Conservation (phyloP, 2,797 vertebrate genomes). For the Cuniculus paca region DNA sequence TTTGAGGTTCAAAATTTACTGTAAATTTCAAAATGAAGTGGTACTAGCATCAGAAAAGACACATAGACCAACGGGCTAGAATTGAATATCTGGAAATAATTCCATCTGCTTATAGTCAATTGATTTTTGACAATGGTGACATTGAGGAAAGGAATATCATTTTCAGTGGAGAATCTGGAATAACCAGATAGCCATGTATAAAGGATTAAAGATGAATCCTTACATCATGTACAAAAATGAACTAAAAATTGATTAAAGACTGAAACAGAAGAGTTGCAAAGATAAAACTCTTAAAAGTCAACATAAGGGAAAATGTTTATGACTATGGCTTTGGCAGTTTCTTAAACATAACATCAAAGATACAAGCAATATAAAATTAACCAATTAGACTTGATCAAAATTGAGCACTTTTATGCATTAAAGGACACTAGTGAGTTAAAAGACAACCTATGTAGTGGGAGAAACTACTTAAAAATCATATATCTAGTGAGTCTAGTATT, state of each 20-base stretch:
- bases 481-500: not conserved
- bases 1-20: not conserved
- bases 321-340: not conserved
- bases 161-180: not conserved
- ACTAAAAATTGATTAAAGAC: not conserved
- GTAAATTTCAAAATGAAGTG: not conserved
- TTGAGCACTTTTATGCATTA: not conserved
- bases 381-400: not conserved
- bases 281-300: not conserved
- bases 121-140: not conserved
- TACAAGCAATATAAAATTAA: not conserved
- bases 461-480: not conserved
- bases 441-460: not conserved
- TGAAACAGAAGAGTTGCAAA: not conserved
- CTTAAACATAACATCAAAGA: not conserved
- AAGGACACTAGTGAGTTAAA: not conserved
- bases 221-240: not conserved
- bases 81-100: not conserved
- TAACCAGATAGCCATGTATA: not conserved
- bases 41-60: not conserved
- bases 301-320: not conserved
- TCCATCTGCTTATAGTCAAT: not conserved
- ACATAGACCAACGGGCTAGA: not conserved
- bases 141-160: not conserved
- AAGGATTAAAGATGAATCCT: not conserved